Evolutionary conservation across 2,888 invertebrate genomes (phyloP), one percentile per base, ranked within the genome.

Genomic region (Alentia gelatinosa): DNA sequence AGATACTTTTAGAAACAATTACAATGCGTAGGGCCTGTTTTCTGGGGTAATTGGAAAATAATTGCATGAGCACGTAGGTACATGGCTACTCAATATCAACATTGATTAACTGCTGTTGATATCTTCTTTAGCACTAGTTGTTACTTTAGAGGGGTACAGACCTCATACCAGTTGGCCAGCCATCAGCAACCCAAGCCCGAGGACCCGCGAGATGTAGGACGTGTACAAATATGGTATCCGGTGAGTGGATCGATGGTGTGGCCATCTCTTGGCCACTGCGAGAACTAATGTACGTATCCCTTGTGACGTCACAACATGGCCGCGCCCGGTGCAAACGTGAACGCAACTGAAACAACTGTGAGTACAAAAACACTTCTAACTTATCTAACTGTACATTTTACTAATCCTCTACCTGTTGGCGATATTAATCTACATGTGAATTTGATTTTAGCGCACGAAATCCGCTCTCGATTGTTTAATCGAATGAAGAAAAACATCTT

Each of bases 241-340:
- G 37, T 35, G 74, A 5, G 37, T 23, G 37, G 7, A 12, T 37
- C 39, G 15, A 4, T 39, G 37, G 15, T 79, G 39, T 1, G 12
- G 79, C 79, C 79, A 12, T 79, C 79, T 79, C 3, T 5, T 23
- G 79, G n/a, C 1, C 7, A 37, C 12, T 35, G 1, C 1, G 0
- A 4, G 23, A 37, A 79, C 79, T 30, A 86, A 47, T 86, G 7
- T 26, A 12, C 12, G 23, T 7, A 19, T 40, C 4, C 50, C 86
- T 30, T 26, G 47, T 86, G 86, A 86, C 86, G 86, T 86, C 86
- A 86, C 86, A 86, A 86, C 86, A 86, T 86, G 86, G 86, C 86
- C 35, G 86, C 86, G 86, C 86, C 86, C 86, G 86, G 26, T 86
- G 86, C 86, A 86, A 86, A 50, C 86, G 86, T 86, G 86, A 86